Conservation (phyloP, 1,140 invertebrate species). For the Lasaia peninsularis region DNA sequence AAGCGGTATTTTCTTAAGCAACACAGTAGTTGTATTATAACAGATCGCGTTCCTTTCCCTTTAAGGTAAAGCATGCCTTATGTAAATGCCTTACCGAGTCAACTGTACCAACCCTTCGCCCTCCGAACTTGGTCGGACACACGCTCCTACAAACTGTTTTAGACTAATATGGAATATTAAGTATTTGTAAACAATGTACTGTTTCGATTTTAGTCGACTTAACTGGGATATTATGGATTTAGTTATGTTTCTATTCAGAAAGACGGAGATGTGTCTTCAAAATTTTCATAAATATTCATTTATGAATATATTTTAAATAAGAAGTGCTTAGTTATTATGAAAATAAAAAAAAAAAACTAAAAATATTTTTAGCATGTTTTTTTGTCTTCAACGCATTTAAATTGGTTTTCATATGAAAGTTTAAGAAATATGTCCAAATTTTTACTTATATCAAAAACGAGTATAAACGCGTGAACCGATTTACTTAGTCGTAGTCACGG, state of each 20-base stretch:
- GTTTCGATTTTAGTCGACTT: not conserved
- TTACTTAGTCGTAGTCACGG: no score
- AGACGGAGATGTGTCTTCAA: not conserved
- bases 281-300: no score
- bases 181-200: constrained; percentile 1
- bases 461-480: no score
- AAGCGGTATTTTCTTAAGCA: constrained; percentile 22
- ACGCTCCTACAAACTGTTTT: constrained; percentile 6
- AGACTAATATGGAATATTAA: constrained; percentile 11
- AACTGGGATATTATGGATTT: not conserved
- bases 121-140: not conserved
- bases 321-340: no score
- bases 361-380: no score
- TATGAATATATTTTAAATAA: no score
- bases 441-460: no score
- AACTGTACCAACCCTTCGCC: constrained; percentile 2
- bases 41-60: constrained; percentile 16
- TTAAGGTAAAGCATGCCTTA: constrained; percentile 20
- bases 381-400: no score
- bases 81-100: constrained; percentile 14
- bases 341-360: no score
- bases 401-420: no score
- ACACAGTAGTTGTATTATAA: constrained; percentile 22
- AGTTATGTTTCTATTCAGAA: not conserved
- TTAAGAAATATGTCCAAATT: no score